Base-by-base conservation (phyloP, 1,140 invertebrate genomes). In the Brachionus calyciflorus region DNA sequence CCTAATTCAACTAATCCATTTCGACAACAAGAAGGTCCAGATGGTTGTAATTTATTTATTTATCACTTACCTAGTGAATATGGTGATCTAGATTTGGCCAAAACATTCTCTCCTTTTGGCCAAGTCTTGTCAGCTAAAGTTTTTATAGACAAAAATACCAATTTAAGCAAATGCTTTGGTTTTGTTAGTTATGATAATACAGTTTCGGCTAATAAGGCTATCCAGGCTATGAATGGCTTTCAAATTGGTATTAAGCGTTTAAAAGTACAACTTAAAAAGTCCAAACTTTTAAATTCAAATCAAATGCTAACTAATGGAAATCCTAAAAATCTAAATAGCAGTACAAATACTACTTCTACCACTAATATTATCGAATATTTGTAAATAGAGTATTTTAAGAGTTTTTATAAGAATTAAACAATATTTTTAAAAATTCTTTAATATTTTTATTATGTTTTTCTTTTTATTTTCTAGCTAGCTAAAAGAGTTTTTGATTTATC, bases 101-200 rank as follows among this genome's bases (percentile, higher is more conserved):
- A 98, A 88, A 98, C 98, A 94, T 99, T 99, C 87, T 88, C 96
- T 81, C 94, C 96, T 51, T 99, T 99, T 86, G 96, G 96, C 79
- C 96, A 95, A 85, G 94, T 99, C 82, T 97, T 99, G 87, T 96
- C 93, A 86, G 96, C 95, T 82, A 99, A 99, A 89, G 96, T 99
- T 77, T 99, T 98, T 87, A 96, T 99, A 82, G 96, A 99, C 86
- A 90, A 96, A 80, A 95, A 95, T 83, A 99, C 96, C 80, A 99
- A 98, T 88, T 96, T 98, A 87, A 98, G 94, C 89, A 99, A 99
- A 90, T 99, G 96, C 88, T 99, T 99, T 87, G 96, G 96, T 98
- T 99, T 99, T 88, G 96, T 99, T 81, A 98, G 95, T 82, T 99
- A 96, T 88, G 96, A 99, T 88, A 99, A 98, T 89, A 93, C 94